Evolutionary conservation across 2,797 vertebrate genomes (phyloP), one percentile per base, ranked within the genome.

Genomic region (Neosilurus hyrtlii): DNA sequence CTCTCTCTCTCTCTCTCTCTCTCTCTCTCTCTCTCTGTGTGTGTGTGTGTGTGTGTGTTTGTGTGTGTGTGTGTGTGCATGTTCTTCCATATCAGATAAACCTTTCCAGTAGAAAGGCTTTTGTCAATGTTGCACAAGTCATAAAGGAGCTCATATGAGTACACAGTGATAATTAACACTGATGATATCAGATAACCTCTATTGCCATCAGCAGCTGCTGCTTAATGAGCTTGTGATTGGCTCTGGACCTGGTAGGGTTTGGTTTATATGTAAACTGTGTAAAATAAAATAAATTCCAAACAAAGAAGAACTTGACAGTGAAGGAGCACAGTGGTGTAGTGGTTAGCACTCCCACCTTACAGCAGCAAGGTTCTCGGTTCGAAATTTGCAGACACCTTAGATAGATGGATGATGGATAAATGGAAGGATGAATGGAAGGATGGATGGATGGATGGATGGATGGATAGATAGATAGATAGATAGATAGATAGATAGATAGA

Each of bases 161-260:
- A 79, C 35, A 80, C 71, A 30, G 15, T 37, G 22, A 59, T 49
- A 24, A 72, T 63, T 54, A 67, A 77, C 16, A 51, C 9, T 12
- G n/a, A 61, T 63, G 15, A n/a, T 72, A 57, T 82, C 84, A 80
- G 82, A 87, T 67, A 62, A 86, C 88, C 92, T 89, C 91, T 91
- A 91, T 90, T 90, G 88, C 86, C 84, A 86, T 84, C 86, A n/a
- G 90, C 91, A 88, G 89, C 88, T 89, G 73, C 86, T 90, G 89
- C 74, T 84, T 87, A 88, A 90, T 63, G 84, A 80, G 82, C 85
- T 86, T 72, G 85, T 83, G 87, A 86, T 86, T 90, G 81, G 86
- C 67, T 86, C 86, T 52, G 71, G 56, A 86, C 35, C 20, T 63
- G 24, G 62, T 14, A 14, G 24, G 62, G 62, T 14, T 26, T 26